Conservation (phyloP, 2,797 vertebrate genomes). For the Rousettus madagascariensis region DNA sequence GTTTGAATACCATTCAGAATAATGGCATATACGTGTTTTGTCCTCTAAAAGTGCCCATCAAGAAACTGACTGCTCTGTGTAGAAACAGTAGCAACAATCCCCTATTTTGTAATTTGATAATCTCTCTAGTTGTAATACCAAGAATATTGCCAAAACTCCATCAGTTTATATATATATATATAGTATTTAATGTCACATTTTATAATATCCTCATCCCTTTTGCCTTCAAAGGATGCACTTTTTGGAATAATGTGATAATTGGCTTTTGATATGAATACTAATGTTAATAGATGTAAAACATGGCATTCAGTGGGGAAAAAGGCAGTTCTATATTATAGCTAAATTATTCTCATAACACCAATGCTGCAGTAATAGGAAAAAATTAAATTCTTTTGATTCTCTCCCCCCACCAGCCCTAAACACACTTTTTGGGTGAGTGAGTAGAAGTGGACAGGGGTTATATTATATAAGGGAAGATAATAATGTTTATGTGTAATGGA, state of each 20-base stretch:
- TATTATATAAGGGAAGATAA: neutral
- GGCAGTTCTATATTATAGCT: neutral
- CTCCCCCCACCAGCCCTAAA: neutral
- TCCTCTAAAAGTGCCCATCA: neutral
- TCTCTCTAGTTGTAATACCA: neutral
- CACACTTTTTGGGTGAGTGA: neutral
- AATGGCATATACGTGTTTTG: neutral
- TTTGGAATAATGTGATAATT: conserved; percentile 30
- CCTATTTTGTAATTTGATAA: neutral
- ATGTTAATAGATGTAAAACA: conserved; percentile 70
- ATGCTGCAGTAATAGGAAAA: neutral
- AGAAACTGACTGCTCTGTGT: neutral
- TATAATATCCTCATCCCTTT: neutral
- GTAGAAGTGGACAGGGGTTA: neutral
- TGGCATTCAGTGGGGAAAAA: conserved; percentile 50
- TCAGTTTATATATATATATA: neutral
- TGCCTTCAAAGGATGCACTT: neutral
- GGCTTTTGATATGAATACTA: conserved; percentile 58
- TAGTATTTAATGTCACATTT: neutral
- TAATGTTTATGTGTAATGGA: neutral
- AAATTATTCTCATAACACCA: conserved; percentile 1
- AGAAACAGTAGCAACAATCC: neutral
- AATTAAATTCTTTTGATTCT: neutral
- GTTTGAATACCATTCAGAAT: neutral
- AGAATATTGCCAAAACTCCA: neutral